phyloP scores from a whole-genome alignment of 2,888 invertebrate genomes.

The Diaperis boleti region DNA sequence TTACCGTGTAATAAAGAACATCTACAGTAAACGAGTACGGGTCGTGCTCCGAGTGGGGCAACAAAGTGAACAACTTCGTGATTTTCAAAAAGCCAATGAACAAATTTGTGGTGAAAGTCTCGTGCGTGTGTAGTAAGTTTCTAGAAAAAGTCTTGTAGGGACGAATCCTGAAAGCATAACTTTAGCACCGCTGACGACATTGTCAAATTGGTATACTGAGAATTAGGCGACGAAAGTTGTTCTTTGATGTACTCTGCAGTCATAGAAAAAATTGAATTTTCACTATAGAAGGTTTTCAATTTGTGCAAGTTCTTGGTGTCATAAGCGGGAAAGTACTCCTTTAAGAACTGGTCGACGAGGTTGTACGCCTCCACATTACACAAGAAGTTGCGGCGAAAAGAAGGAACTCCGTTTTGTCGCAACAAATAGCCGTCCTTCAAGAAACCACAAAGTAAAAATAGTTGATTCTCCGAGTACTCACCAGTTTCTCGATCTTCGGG shows the following conservation, averaged over 20 bases:
- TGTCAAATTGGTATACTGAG: background rate
- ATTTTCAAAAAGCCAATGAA: background rate
- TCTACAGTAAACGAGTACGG: constrained; percentile 76
- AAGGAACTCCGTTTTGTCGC: constrained; percentile 64
- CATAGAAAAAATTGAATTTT: constrained; percentile 72
- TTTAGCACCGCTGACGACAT: background rate
- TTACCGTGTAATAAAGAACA: constrained; percentile 71
- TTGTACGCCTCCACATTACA: constrained; percentile 64
- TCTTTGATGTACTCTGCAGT: constrained; percentile 1
- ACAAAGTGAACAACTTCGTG: constrained; percentile 20
- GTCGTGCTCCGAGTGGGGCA: constrained; percentile 76
- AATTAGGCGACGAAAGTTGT: background rate
- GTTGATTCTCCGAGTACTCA: constrained; percentile 58
- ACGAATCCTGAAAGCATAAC: background rate
- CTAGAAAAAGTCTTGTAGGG: constrained; percentile 4
- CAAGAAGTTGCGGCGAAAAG: constrained; percentile 68
- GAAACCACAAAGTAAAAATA: constrained; percentile 3
- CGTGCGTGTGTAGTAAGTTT: background rate
- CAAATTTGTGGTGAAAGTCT: background rate
- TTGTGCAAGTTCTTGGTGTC: constrained; percentile 71
- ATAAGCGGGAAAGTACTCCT: constrained; percentile 75
- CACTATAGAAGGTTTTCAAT: constrained; percentile 73
- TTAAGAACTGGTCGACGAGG: constrained; percentile 74
- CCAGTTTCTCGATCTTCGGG: constrained; percentile 68
- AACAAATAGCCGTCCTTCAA: constrained; percentile 70